A percentile compares a stretch with the other conserved stretches of the same genome.
Conservation (phyloP, 2,888 invertebrate genomes). For the Geotrupes spiniger region DNA sequence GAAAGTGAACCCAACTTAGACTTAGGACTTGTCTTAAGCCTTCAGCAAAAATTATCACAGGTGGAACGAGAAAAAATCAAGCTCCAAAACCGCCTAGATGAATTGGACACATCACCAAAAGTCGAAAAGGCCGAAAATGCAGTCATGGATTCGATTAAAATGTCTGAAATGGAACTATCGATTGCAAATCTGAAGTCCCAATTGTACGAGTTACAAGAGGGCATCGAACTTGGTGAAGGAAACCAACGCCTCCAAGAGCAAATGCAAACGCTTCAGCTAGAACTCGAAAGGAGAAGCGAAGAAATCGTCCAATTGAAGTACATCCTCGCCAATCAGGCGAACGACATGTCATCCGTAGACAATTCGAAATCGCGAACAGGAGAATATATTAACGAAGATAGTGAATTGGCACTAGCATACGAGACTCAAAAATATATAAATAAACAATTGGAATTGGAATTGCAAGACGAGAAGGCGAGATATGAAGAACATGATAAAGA, state of each 20-base stretch:
- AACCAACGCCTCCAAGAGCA: constrained; percentile 60
- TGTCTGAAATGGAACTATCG: constrained; percentile 83
- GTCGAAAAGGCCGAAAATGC: constrained; percentile 48
- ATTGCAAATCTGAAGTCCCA: constrained; percentile 81
- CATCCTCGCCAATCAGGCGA: constrained; percentile 73
- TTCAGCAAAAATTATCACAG: constrained; percentile 71
- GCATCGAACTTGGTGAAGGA: constrained; percentile 65
- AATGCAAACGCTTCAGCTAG: constrained; percentile 77
- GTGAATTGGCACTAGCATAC: constrained; percentile 85
- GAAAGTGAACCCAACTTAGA: constrained; percentile 50
- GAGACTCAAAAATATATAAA: constrained; percentile 92
- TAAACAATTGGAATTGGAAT: constrained; percentile 87
- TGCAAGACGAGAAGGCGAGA: constrained; percentile 77
- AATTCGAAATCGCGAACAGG: constrained; percentile 52
- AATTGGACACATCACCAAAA: constrained; percentile 46
- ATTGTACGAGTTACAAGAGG: constrained; percentile 67
- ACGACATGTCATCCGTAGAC: constrained; percentile 64
- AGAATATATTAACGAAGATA: constrained; percentile 73
- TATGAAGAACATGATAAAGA: constrained; percentile 74
- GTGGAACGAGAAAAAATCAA: constrained; percentile 69
- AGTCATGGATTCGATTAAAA: constrained; percentile 57
- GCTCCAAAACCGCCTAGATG: constrained; percentile 66
- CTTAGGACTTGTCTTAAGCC: constrained; percentile 70
- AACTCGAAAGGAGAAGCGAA: constrained; percentile 80
- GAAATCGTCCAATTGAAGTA: constrained; percentile 89